Evolutionary conservation across 2,797 vertebrate genomes (phyloP).

Genomic region (Helicolenus hilgendorfi): DNA sequence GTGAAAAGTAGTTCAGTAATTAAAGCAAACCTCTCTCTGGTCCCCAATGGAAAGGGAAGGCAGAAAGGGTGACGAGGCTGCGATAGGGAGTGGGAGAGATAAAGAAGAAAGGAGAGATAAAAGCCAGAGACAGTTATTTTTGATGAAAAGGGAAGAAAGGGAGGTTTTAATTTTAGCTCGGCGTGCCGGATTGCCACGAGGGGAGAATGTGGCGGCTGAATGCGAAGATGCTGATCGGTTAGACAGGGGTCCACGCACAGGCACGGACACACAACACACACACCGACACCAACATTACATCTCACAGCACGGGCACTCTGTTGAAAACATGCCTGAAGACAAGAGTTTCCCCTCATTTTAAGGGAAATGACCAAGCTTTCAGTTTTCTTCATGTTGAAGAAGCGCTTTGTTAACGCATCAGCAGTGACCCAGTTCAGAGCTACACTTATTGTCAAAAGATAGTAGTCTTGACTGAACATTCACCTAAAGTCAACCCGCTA

Average conservation of each 20-base stretch:
- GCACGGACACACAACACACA: not conserved
- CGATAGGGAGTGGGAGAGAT: constrained; percentile 55
- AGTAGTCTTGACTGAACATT: constrained; percentile 36
- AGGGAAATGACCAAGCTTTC: constrained; percentile 44
- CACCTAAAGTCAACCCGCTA: constrained; percentile 42
- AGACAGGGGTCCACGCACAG: constrained; percentile 6
- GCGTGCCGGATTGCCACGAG: constrained; percentile 52
- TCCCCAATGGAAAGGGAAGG: constrained; percentile 65
- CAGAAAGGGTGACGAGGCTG: constrained; percentile 65
- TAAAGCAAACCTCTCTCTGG: constrained; percentile 82
- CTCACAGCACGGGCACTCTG: not conserved
- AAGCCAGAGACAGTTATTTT: constrained; percentile 72
- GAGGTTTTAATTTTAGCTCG: constrained; percentile 80
- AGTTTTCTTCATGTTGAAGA: constrained; percentile 30
- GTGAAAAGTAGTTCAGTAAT: constrained; percentile 85
- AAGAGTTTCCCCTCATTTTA: constrained; percentile 51
- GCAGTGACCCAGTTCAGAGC: constrained; percentile 57
- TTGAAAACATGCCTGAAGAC: constrained; percentile 45
- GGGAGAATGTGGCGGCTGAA: constrained; percentile 59
- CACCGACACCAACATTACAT: not conserved
- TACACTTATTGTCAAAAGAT: constrained; percentile 1
- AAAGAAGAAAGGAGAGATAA: constrained; percentile 72
- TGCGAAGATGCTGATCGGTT: constrained; percentile 69
- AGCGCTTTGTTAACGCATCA: constrained; percentile 39
- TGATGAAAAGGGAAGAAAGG: constrained; percentile 64